Evolutionary conservation across 2,113 vertebrate species (phyloP).

Genomic region (Chaenocephalus aceratus): DNA sequence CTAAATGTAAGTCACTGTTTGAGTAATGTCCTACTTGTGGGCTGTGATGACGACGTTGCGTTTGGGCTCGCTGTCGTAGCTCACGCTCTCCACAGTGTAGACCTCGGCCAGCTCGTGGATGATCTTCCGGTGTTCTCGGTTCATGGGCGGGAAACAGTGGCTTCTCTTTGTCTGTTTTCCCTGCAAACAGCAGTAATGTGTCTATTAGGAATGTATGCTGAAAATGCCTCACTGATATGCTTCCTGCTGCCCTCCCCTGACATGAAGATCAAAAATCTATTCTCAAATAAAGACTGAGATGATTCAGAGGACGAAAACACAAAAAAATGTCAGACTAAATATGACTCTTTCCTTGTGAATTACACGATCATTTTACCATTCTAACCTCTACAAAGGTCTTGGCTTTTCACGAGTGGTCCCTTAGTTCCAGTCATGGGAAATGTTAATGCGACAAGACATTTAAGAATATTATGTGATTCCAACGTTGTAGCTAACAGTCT

Average conservation of each 20-base stretch:
- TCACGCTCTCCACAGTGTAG: conserved; percentile 93
- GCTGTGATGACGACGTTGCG: conserved; percentile 96
- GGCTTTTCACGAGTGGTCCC: background rate
- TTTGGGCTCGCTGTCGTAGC: conserved; percentile 98
- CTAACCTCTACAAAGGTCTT: background rate
- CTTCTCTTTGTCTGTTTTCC: conserved; percentile 92
- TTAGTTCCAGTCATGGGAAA: background rate
- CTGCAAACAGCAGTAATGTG: conserved; percentile 69
- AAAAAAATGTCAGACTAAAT: background rate
- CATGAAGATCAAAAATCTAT: background rate
- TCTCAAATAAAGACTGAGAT: too few relatives aligned
- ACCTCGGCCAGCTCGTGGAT: conserved; percentile 96
- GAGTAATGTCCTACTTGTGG: conserved; percentile 80
- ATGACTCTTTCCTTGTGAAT: background rate
- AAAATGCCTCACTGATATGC: background rate
- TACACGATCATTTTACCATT: background rate
- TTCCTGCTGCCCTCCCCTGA: too few relatives aligned
- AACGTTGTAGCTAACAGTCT: too few relatives aligned
- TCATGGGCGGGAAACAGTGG: conserved; percentile 97
- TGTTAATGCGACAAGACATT: too few relatives aligned
- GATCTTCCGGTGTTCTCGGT: conserved; percentile 93
- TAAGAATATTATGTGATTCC: too few relatives aligned
- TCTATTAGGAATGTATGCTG: background rate
- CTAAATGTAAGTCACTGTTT: background rate
- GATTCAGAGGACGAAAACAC: background rate